phyloP scores from a whole-genome alignment of 1,140 invertebrate genomes.

The Phymorhynchus buccinoides region DNA sequence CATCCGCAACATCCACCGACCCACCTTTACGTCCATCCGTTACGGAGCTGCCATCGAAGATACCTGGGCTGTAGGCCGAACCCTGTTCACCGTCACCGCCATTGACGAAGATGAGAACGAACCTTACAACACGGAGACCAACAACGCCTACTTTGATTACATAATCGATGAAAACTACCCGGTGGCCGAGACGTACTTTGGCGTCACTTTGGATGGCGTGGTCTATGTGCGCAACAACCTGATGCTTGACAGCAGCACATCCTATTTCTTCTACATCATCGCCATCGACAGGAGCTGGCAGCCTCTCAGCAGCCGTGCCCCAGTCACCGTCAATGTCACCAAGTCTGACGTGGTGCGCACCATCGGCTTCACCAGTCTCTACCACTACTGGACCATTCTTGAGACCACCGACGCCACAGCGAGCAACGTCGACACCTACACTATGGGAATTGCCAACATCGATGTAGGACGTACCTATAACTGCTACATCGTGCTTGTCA shows the following conservation, averaged over 20 bases:
- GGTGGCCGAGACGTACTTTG: conserved; percentile 47
- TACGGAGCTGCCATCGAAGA: conserved; percentile 48
- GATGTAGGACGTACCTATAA: neutral
- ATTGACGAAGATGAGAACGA: conserved; percentile 50
- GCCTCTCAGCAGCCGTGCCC: conserved; percentile 44
- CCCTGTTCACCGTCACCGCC: conserved; percentile 51
- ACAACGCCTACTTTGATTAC: conserved; percentile 52
- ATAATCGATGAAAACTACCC: conserved; percentile 39
- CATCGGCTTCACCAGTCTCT: conserved; percentile 52
- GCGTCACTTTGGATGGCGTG: conserved; percentile 45
- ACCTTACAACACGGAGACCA: conserved; percentile 50
- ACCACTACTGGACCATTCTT: conserved; percentile 33
- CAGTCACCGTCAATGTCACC: conserved; percentile 49
- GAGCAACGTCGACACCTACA: neutral
- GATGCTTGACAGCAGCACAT: neutral
- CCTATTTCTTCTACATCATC: conserved; percentile 44
- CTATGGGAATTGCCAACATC: neutral
- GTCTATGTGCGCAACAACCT: conserved; percentile 46
- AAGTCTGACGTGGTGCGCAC: conserved; percentile 32
- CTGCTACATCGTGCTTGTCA: neutral
- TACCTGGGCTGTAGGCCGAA: conserved; percentile 46
- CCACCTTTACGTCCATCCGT: conserved; percentile 38
- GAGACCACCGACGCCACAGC: neutral
- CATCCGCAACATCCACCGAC: conserved; percentile 77
- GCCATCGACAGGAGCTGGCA: conserved; percentile 58